Percentiles rank a stretch among this genome's conserved stretches.
Conservation (phyloP, 2,888 invertebrate genomes). For the Lycocerus yunnanus region DNA sequence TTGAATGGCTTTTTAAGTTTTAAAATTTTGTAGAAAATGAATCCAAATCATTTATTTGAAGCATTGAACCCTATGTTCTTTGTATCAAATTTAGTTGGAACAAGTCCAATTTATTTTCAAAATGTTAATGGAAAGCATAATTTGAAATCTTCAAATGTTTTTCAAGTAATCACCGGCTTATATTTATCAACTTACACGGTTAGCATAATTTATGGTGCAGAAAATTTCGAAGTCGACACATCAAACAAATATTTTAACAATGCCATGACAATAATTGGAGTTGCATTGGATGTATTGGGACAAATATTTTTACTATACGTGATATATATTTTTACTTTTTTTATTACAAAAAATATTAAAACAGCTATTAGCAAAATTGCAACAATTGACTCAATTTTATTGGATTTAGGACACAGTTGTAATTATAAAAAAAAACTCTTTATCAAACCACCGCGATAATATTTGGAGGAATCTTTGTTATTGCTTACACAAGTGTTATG, state of each 20-base stretch:
- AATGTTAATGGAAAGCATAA: conserved; percentile 13
- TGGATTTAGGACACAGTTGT: conserved; percentile 9
- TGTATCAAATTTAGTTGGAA: conserved; percentile 18
- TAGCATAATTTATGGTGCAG: conserved; percentile 14
- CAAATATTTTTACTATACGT: conserved; percentile 25
- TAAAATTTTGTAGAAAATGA: conserved; percentile 3
- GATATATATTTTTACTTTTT: conserved; percentile 17
- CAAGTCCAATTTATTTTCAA: conserved; percentile 16
- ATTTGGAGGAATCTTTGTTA: conserved; percentile 8
- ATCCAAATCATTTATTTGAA: conserved; percentile 15
- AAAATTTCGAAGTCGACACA: neutral
- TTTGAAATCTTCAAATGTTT: conserved; percentile 16
- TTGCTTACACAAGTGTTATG: conserved; percentile 8
- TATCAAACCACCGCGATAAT: conserved; percentile 17
- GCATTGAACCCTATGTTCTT: conserved; percentile 21
- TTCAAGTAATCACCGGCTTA: conserved; percentile 15
- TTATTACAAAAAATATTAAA: conserved; percentile 8
- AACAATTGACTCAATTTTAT: conserved; percentile 15
- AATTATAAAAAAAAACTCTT: conserved; percentile 15
- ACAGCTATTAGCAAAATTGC: conserved; percentile 13
- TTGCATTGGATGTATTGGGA: conserved; percentile 15
- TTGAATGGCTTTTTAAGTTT: neutral
- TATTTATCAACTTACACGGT: conserved; percentile 16
- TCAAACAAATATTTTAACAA: conserved; percentile 15
- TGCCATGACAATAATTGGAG: conserved; percentile 24